Evolutionary conservation across 2,113 vertebrate genomes (phyloP), one percentile per base, ranked within the genome.

Genomic region (Crotalus viridis): DNA sequence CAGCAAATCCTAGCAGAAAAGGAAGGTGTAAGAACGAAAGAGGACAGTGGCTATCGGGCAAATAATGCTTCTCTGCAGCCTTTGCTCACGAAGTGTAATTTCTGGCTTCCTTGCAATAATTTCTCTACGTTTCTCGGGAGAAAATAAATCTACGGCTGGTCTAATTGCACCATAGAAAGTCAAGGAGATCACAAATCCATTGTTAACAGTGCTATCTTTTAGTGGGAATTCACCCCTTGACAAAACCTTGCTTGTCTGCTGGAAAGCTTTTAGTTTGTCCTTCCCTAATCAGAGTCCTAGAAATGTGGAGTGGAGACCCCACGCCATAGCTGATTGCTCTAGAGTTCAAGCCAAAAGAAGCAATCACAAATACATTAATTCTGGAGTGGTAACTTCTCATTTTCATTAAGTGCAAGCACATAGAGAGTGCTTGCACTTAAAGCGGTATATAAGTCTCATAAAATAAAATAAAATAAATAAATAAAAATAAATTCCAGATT

Each of bases 221-320:
- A n/a, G 4, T 21, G 74, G 12, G 22, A 26, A 57, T 48, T 15
- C n/a, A 19, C 15, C 39, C 13, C n/a, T 87, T 69, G 64, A 69
- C 28, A 43, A 92, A 74, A 39, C 74, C 8, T 55, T 21, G 24
- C 12, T 21, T 10, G 17, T 57, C 52, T 88, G 10, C 2, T 56
- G 28, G 93, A 93, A 43, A 88, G 0, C 12, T 88, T 81, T 92
- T 81, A 48, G 91, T 94, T 24, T n/a, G 93, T 26, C 54, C 74
- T 90, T 85, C 90, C 94, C 55, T 39, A 92, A 43, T 22, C 4
- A 61, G 10, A 2, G 1, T 8, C 52, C 86, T 87, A 48, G 57
- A 61, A 43, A 39, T 61, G 24, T 92, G 91, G 90, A 90, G 0
- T 91, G 57, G 85, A 52, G 52, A 89, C 89, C 91, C 46, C 92